A percentile compares a stretch with the other conserved stretches of the same genome.
Conservation (phyloP, 2,888 invertebrate genomes). For the Sceliomorpha sp. region DNA sequence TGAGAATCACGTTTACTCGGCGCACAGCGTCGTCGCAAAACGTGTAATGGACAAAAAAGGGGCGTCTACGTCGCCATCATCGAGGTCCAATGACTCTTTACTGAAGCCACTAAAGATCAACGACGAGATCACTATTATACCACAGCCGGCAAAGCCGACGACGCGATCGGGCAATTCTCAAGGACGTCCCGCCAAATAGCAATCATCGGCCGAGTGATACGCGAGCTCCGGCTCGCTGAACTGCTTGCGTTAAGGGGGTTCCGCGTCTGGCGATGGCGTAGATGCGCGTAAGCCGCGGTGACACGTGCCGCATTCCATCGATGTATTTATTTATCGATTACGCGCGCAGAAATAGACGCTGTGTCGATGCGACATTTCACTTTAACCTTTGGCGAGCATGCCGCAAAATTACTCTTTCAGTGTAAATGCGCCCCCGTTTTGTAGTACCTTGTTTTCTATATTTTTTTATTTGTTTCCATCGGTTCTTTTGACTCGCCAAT, state of each 20-base stretch:
- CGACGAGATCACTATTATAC: slow-evolving; percentile 94
- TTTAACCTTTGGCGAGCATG: background rate
- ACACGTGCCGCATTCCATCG: slow-evolving; percentile 51
- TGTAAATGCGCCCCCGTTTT: slow-evolving; percentile 6
- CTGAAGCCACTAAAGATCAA: slow-evolving; percentile 92
- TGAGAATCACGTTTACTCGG: slow-evolving; percentile 96
- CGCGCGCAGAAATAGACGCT: slow-evolving; percentile 8
- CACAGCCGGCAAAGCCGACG: slow-evolving; percentile 86
- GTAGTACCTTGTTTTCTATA: background rate
- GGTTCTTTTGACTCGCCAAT: slow-evolving; percentile 6
- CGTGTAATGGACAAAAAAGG: slow-evolving; percentile 89
- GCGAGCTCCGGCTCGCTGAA: slow-evolving; percentile 71
- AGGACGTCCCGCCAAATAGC: slow-evolving; percentile 76
- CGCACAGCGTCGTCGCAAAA: slow-evolving; percentile 94
- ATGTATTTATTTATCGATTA: slow-evolving; percentile 49
- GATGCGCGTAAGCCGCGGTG: slow-evolving; percentile 1
- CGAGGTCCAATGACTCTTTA: slow-evolving; percentile 83
- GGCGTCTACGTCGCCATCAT: slow-evolving; percentile 80
- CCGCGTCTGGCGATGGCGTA: background rate
- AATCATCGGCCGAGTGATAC: slow-evolving; percentile 75
- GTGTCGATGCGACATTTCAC: background rate
- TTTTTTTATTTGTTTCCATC: too few species aligned
- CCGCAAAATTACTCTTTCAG: slow-evolving; percentile 11
- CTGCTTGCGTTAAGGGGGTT: slow-evolving; percentile 43
- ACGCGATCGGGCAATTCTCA: slow-evolving; percentile 72